A percentile compares a stretch with the other conserved stretches of the same genome.
Conservation (phyloP, 2,113 vertebrate species). For the Anas platyrhynchos region DNA sequence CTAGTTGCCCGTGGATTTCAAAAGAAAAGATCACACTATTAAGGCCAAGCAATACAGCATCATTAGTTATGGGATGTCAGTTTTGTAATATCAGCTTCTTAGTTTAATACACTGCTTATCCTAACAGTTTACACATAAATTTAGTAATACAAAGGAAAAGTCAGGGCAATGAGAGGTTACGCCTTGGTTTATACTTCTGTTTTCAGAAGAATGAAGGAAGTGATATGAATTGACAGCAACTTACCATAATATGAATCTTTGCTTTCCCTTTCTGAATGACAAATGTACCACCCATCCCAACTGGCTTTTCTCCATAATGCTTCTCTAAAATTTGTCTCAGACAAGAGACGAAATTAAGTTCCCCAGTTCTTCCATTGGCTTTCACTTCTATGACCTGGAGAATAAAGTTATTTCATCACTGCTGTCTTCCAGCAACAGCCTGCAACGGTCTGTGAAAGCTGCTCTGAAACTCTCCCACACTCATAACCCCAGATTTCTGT, state of each 20-base stretch:
- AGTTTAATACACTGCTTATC: neutral
- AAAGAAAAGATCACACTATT: neutral
- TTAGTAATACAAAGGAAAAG: neutral
- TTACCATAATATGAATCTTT: conserved; percentile 95
- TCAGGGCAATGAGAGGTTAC: neutral
- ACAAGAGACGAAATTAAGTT: conserved; percentile 89
- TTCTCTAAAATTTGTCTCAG: conserved; percentile 87
- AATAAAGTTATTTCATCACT: neutral
- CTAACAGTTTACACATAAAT: neutral
- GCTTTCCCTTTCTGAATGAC: conserved; percentile 93
- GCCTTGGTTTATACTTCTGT: neutral
- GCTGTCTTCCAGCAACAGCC: neutral
- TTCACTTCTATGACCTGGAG: conserved; percentile 91
- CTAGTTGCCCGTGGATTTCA: neutral
- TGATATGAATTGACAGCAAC: neutral
- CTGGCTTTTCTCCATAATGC: conserved; percentile 86
- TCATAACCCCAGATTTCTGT: neutral
- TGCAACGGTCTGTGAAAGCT: neutral
- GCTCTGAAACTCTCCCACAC: neutral
- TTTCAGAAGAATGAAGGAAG: neutral
- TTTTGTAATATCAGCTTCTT: neutral
- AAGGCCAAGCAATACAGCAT: neutral
- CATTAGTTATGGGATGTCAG: neutral
- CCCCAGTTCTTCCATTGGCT: conserved; percentile 87
- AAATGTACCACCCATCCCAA: conserved; percentile 94